Base-by-base conservation (phyloP, 92 coral and sea anemone genomes). In the Diadumene lineata region DNA sequence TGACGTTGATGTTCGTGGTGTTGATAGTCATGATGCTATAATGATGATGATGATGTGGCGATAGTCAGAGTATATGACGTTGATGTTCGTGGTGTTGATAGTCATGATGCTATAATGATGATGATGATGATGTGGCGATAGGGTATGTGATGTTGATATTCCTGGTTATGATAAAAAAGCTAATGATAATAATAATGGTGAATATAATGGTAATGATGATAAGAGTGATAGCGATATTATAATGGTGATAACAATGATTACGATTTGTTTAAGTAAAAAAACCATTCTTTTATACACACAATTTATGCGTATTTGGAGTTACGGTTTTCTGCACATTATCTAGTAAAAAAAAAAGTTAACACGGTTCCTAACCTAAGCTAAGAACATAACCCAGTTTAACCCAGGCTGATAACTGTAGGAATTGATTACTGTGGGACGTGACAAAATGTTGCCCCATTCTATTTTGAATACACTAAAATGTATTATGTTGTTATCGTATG, bases 191-290 rank as follows among this genome's bases (percentile, higher is more conserved):
- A 18, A 58, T 58, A 18, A 58, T 58, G 64, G 17, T 58, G 64
- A 58, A 6, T 7, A 58, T 58, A 18, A 58, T 58, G 64, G 17
- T 22, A 18, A 58, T 58, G 64, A 58, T 58, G 64, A 58, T 58
- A 18, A 58, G 6, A 16, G 17, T 58, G 64, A 58, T 58, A 16
- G 17, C 17, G 64, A 58, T 58, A n/a, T n/a, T 7, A 58, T 58
- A 16, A 58, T 58, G 64, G 17, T 58, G 64, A 58, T 22, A 16
- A 58, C 10, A 16, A 58, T 58, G 27, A 22, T 58, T 4, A 23
- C 10, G 27, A 22, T 23, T n/a, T n/a, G n/a, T n/a, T n/a, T n/a
- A n/a, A n/a, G n/a, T n/a, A n/a, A n/a, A n/a, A n/a, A n/a, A n/a
- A n/a, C n/a, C n/a, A n/a, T n/a, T n/a, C n/a, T n/a, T n/a, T n/a